Percentiles rank a stretch among this genome's conserved stretches.
phyloP scores from a whole-genome alignment of 2,797 vertebrate genomes.

The Acipenser ruthenus region DNA sequence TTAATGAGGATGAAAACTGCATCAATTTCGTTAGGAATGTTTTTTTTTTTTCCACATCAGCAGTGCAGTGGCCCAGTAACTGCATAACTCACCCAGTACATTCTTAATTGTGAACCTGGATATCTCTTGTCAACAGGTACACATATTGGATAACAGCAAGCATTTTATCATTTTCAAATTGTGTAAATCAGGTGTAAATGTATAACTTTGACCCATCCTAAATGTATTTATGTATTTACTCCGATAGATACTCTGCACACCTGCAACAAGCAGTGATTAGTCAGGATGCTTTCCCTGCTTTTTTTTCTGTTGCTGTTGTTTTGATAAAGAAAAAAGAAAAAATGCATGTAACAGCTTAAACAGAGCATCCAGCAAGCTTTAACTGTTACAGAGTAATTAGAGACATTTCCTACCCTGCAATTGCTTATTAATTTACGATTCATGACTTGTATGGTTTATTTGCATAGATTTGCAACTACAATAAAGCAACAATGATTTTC shows the following conservation, averaged over 20 bases:
- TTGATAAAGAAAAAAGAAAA: background rate
- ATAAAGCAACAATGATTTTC: conserved; percentile 34
- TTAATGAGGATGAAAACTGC: too few relatives aligned
- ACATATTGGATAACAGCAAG: too few relatives aligned
- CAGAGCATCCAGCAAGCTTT: conserved; percentile 26
- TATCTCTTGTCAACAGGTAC: too few relatives aligned
- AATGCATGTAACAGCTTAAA: conserved; percentile 7
- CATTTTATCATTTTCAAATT: too few relatives aligned
- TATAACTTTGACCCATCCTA: too few relatives aligned
- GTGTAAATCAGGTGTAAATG: too few relatives aligned
- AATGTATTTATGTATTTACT: too few relatives aligned
- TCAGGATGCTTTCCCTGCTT: background rate
- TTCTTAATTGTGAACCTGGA: too few relatives aligned
- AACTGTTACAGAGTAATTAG: conserved; percentile 43
- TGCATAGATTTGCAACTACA: conserved; percentile 56
- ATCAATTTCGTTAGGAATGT: too few relatives aligned
- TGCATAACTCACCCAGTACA: too few relatives aligned
- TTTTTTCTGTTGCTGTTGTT: background rate
- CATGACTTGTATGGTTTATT: conserved; percentile 54
- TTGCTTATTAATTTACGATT: conserved; percentile 15
- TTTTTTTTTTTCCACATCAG: too few relatives aligned
- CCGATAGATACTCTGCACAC: background rate
- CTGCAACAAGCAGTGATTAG: background rate
- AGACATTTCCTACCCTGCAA: conserved; percentile 54
- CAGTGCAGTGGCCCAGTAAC: too few relatives aligned